Percentiles rank a stretch among this genome's conserved stretches.
phyloP scores from a whole-genome alignment of 2,113 vertebrate species.

The Microcebus murinus region DNA sequence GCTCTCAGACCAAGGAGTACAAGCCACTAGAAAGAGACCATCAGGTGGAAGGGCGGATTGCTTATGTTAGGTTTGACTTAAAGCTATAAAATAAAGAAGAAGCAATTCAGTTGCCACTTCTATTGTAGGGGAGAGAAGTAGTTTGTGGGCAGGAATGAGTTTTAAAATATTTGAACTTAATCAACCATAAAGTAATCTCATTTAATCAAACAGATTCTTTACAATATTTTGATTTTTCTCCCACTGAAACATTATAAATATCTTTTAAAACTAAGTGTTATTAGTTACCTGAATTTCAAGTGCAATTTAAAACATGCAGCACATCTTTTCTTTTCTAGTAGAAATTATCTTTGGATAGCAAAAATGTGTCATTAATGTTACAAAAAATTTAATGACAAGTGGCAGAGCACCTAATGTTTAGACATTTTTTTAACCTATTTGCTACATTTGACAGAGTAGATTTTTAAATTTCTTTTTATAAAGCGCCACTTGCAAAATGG shows the following conservation, averaged over 20 bases:
- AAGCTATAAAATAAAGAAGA: neutral
- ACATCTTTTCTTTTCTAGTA: neutral
- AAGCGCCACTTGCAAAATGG: neutral
- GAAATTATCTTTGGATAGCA: conserved; percentile 41
- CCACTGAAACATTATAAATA: neutral
- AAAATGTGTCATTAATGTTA: conserved; percentile 19
- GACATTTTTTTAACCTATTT: neutral
- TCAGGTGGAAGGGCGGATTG: neutral
- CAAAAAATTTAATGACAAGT: conserved; percentile 30
- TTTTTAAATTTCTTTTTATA: conserved; percentile 32
- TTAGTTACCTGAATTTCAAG: conserved; percentile 40
- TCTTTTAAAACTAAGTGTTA: neutral
- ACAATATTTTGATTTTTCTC: neutral
- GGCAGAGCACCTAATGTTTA: neutral
- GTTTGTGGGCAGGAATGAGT: neutral
- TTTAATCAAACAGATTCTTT: neutral
- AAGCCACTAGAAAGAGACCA: neutral
- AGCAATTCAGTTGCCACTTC: neutral
- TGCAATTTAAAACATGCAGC: neutral
- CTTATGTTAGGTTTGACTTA: neutral
- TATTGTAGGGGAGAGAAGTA: neutral
- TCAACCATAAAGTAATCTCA: neutral
- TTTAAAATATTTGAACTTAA: conserved; percentile 6
- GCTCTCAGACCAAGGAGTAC: neutral
- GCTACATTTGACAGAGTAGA: neutral